Evolutionary conservation across 2,113 vertebrate genomes (phyloP).

Genomic region (Malurus alboscapulatus): DNA sequence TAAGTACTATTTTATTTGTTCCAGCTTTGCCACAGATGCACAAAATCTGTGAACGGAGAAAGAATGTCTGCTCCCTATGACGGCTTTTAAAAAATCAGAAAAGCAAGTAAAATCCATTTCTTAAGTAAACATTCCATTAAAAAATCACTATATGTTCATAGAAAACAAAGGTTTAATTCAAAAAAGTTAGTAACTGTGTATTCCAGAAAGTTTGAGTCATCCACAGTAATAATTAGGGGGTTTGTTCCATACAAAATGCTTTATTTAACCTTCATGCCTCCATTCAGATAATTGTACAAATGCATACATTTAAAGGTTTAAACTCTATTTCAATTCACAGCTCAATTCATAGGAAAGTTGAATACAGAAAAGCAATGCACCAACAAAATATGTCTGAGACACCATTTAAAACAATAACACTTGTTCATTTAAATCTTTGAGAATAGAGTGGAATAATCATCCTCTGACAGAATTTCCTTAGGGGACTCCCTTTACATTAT

Average conservation of each 20-base stretch:
- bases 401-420: constrained; percentile 89
- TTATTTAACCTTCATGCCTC: constrained; percentile 99
- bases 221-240: constrained; percentile 71
- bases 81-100: neutral
- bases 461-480: constrained; percentile 88
- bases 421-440: constrained; percentile 89
- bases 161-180: constrained; percentile 73
- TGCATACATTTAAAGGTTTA: constrained; percentile 98
- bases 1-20: constrained; percentile 19
- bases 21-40: constrained; percentile 19
- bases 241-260: constrained; percentile 99
- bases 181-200: constrained; percentile 67
- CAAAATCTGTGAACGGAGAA: neutral
- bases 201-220: constrained; percentile 70
- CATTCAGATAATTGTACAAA: constrained; percentile 99
- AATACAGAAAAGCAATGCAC: constrained; percentile 97
- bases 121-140: constrained; percentile 30
- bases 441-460: constrained; percentile 88
- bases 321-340: constrained; percentile 99
- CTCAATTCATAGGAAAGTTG: constrained; percentile 97
- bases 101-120: constrained; percentile 33
- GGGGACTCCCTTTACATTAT: constrained; percentile 90
- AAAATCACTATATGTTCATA: constrained; percentile 66
- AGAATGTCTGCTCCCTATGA: neutral
- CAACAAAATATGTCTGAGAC: constrained; percentile 96